Base-by-base conservation (phyloP, 2,113 vertebrate genomes). In the Mandrillus leucophaeus region DNA sequence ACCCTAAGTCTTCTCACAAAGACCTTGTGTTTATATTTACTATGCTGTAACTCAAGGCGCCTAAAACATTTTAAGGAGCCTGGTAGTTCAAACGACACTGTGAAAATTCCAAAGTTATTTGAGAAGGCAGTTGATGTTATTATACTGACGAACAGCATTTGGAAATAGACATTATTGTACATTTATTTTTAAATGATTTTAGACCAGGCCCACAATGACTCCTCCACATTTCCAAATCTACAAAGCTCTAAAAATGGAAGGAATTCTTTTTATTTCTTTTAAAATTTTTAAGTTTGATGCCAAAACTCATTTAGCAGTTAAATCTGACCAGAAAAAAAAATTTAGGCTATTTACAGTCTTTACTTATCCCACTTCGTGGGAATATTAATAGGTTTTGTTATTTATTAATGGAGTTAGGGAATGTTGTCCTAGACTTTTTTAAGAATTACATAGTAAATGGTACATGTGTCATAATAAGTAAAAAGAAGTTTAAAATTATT, bases 1-100 rank as follows among this genome's bases (percentile, higher is more conserved):
- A 78, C 45, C 35, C 85, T 70, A 83, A 68, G 22, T 88, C 43
- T 78, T 87, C 32, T 93, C 40, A 80, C 17, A 87, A 89, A 82
- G 45, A 61, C 22, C 5, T 5, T 57, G 4, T 92, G 79, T 95
- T 94, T 81, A 22, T 94, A 90, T 93, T 92, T 96, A 92, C 35
- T 68, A 23, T 83, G 32, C 14, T 86, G 32, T 73, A 81, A 94
- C 35, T 92, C 22, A 94, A 61, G 73, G 38, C 40, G 12, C 17
- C 72, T 57, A 66, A 83, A 92, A 80, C 25, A 86, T 79, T 82
- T 92, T 92, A 95, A 70, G 9, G 16, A 9, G 68, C 10, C 10
- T 95, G 30, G 0, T 90, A 10, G 16, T 64, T 92, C 64, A 80
- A 93, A 92, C 0, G 5, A 79, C 16, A 88, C 45, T 64, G 16